Evolutionary conservation across 2,113 vertebrate genomes (phyloP), one percentile per base, ranked within the genome.

Genomic region (Passer montanus): DNA sequence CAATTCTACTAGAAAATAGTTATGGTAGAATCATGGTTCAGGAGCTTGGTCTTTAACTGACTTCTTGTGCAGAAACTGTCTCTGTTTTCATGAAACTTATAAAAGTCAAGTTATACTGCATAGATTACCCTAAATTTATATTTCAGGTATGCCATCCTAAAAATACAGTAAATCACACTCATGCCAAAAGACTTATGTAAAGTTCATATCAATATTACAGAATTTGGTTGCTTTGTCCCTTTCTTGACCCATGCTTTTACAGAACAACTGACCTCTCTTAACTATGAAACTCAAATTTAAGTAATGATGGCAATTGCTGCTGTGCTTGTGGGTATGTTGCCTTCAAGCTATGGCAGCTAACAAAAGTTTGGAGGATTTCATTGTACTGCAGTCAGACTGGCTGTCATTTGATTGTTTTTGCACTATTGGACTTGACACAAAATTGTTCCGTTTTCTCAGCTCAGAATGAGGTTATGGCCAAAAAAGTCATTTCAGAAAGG

Each of bases 311-410:
- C 83, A 95, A 79, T 83, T 94, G 56, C 60, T 94, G 33, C 67
- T 92, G 44, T 82, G 58, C 66, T 91, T 94, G 43, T 90, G 69
- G 18, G 41, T 85, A 72, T 66, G n/a, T 63, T 92, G 83, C 91
- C 95, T 96, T 89, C 59, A 79, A 86, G 87, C 88, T 90, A 67
- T 31, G 23, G 41, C 60, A 91, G 37, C 70, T 87, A 88, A 86
- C 35, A 96, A 94, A 78, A 64, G 39, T 80, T 94, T 93, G 46
- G 19, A 73, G 41, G 43, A 92, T 96, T 95, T 95, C 44, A 26
- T 85, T 90, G 68, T 81, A 63, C 15, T 81, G 75, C 74, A 84
- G 49, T 82, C 67, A 92, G 78, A 85, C 33, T 83, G 66, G 35
- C 62, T 91, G 74, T 55, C 66, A 39, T 88, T 79, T 94, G 75